These are phyloP conservation scores for Emmelina monodactyla DNA, from an alignment of 2,888 invertebrate genomes.

Conservation along the genomic window DNA sequence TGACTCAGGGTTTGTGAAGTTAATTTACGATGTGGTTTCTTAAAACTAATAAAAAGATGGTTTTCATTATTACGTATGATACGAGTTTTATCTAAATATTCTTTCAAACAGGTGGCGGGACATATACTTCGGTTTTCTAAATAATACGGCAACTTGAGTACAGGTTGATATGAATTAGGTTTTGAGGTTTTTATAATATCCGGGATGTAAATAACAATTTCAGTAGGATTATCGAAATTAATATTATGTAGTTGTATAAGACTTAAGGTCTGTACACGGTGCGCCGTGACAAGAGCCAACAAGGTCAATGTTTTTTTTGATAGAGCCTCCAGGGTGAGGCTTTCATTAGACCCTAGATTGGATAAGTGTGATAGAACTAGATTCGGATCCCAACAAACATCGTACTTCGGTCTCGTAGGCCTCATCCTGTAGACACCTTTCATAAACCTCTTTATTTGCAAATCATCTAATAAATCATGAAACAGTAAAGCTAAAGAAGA, in stretches of 20 bases:
- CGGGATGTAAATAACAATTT: constrained; percentile 8
- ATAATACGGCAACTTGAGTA: constrained; percentile 3
- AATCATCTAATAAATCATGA: background rate
- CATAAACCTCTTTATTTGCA: constrained; percentile 1
- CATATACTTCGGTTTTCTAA: background rate
- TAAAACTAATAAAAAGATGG: constrained; percentile 5
- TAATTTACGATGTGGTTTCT: background rate
- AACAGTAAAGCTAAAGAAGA: constrained; percentile 1
- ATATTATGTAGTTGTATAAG: constrained; percentile 3
- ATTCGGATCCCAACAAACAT: constrained; percentile 6
- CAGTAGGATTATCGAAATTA: background rate
- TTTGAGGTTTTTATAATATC: constrained; percentile 9
- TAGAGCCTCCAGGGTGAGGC: constrained; percentile 4
- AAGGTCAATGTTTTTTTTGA: constrained; percentile 5
- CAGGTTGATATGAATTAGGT: constrained; percentile 3
- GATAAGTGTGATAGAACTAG: constrained; percentile 4
- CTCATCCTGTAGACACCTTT: constrained; percentile 5
- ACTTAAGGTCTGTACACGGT: constrained; percentile 2
- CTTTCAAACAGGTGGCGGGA: constrained; percentile 1
- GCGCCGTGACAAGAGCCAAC: constrained; percentile 3
- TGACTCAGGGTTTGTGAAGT: constrained; percentile 2
- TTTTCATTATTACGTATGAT: constrained; percentile 1
- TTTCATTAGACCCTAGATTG: constrained; percentile 1
- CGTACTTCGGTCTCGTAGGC: constrained; percentile 5
- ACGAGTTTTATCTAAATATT: constrained; percentile 3